Evolutionary conservation across 92 coral and sea anemone species (phyloP).

Genomic region (Desmophyllum pertusum): DNA sequence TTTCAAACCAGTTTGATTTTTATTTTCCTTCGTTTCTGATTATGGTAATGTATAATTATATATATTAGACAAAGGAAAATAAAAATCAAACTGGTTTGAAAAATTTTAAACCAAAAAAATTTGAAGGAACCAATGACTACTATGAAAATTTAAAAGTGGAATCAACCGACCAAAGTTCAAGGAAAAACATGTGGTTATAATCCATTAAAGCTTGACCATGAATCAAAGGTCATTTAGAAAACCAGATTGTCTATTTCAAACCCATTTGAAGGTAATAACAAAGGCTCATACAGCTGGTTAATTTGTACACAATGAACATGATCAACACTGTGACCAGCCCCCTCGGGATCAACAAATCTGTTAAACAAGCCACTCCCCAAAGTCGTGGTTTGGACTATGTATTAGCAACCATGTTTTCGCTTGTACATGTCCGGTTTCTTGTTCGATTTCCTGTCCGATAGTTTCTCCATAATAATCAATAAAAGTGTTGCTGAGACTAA

Average conservation of each 20-base stretch:
- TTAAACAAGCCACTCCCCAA: constrained; percentile 22
- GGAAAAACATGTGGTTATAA: no score
- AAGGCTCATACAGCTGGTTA: background rate
- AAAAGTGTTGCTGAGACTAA: no score
- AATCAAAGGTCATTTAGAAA: no score
- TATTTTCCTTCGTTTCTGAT: no score
- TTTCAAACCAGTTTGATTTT: no score
- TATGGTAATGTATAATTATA: no score
- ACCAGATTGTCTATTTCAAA: background rate
- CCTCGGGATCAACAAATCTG: constrained; percentile 4
- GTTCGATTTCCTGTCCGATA: background rate
- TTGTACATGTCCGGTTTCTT: background rate
- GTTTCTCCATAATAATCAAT: background rate
- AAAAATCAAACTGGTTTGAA: no score
- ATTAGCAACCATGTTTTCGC: background rate
- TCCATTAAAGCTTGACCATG: no score
- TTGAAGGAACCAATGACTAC: background rate
- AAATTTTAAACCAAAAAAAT: no score
- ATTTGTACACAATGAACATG: background rate
- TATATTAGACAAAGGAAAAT: no score
- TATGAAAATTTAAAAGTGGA: no score
- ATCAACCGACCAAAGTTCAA: background rate
- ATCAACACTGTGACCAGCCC: background rate
- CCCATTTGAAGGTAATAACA: background rate
- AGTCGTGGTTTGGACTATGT: background rate